A percentile compares a stretch with the other conserved stretches of the same genome.
These are phyloP conservation scores for Caracal caracal DNA, from an alignment of 2,113 vertebrate species.

Conservation along the genomic window DNA sequence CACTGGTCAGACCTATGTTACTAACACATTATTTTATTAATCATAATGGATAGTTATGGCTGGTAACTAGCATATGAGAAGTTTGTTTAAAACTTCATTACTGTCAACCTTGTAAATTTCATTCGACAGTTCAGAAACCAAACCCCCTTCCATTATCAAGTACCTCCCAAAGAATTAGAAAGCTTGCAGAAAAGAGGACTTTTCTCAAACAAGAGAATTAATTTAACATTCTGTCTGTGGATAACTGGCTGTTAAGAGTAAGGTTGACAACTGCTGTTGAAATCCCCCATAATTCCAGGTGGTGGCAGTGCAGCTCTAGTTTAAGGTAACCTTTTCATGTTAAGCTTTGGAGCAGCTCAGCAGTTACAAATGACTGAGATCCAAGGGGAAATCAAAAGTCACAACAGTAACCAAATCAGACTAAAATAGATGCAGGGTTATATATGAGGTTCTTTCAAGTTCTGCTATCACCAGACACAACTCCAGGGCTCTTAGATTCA, in stretches of 20 bases:
- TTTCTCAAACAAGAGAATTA: slow-evolving; percentile 27
- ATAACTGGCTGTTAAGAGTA: not conserved
- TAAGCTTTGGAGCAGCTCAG: not conserved
- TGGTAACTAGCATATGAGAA: slow-evolving; percentile 76
- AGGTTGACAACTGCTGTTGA: not conserved
- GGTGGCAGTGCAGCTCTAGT: not conserved
- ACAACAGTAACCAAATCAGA: not conserved
- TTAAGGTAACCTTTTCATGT: not conserved
- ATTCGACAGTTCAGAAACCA: slow-evolving; percentile 43
- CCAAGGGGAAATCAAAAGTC: not conserved
- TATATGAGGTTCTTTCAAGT: not conserved
- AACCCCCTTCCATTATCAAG: slow-evolving; percentile 53
- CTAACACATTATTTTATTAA: slow-evolving; percentile 80
- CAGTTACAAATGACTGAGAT: slow-evolving; percentile 44
- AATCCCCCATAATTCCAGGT: not conserved
- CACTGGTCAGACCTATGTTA: slow-evolving; percentile 76
- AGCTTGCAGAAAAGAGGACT: slow-evolving; percentile 7
- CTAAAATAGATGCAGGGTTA: not conserved
- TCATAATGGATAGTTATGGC: slow-evolving; percentile 78
- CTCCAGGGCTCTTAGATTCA: not conserved
- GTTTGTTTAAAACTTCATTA: slow-evolving; percentile 64
- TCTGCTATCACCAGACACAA: not conserved
- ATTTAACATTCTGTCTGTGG: not conserved
- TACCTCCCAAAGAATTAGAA: slow-evolving; percentile 14
- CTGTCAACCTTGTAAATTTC: slow-evolving; percentile 70